phyloP scores from a whole-genome alignment of 2,888 invertebrate genomes.

The Idaea dimidiata region DNA sequence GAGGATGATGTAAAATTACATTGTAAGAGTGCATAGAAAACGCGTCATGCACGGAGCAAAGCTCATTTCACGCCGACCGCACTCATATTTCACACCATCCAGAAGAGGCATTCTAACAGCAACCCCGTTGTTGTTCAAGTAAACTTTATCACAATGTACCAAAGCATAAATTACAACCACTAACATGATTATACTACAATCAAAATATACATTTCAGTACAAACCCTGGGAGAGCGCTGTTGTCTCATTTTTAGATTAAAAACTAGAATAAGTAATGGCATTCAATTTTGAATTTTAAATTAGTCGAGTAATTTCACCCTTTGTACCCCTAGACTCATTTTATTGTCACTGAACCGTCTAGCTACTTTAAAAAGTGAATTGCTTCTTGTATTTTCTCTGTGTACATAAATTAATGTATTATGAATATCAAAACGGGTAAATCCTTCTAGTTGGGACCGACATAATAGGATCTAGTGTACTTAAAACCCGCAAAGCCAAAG shows the following conservation, averaged over 20 bases:
- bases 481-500: slow-evolving; percentile 24
- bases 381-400: neutral
- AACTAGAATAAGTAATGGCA: neutral
- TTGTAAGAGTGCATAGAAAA: slow-evolving; percentile 45
- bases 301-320: neutral
- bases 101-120: slow-evolving; percentile 51
- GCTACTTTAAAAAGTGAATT: neutral
- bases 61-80: slow-evolving; percentile 72
- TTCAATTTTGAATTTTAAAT: neutral
- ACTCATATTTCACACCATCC: slow-evolving; percentile 68
- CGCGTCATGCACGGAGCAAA: slow-evolving; percentile 50
- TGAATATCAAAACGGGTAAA: slow-evolving; percentile 5
- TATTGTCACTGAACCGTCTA: neutral
- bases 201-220: neutral
- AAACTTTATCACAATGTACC: slow-evolving; percentile 25
- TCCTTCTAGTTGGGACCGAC: slow-evolving; percentile 1
- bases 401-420: slow-evolving; percentile 1
- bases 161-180: slow-evolving; percentile 23
- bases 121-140: slow-evolving; percentile 17
- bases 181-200: neutral
- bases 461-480: slow-evolving; percentile 17
- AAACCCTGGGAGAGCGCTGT: neutral
- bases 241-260: neutral
- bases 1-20: slow-evolving; percentile 27
- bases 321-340: neutral